These are phyloP conservation scores for Apamea sordens DNA, from an alignment of 2,888 invertebrate species.

Conservation along the genomic window DNA sequence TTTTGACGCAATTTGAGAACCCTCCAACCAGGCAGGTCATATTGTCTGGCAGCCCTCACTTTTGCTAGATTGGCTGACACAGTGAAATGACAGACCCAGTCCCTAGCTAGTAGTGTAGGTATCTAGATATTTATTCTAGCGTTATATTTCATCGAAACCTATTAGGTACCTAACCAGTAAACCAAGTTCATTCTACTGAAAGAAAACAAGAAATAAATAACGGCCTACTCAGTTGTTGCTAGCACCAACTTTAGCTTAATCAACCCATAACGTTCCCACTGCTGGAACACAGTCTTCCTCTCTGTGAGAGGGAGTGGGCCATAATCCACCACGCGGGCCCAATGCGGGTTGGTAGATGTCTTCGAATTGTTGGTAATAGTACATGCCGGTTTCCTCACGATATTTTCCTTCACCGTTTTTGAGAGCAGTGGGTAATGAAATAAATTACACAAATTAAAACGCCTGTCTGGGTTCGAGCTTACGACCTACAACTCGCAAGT, in stretches of 20 bases:
- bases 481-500: no score
- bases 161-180: not conserved
- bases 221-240: not conserved
- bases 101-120: not conserved
- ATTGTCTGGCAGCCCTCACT: constrained; percentile 12
- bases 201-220: not conserved
- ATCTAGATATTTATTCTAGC: not conserved
- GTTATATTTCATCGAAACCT: not conserved
- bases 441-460: not conserved
- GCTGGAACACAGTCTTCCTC: no score
- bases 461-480: no score
- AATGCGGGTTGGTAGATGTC: not conserved
- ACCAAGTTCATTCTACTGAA: not conserved
- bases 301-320: no score
- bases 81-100: constrained; percentile 1
- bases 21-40: not conserved
- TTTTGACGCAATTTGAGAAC: constrained; percentile 12
- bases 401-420: not conserved
- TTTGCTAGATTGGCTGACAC: constrained; percentile 15
- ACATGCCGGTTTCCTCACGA: not conserved
- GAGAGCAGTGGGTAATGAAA: not conserved
- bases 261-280: no score
- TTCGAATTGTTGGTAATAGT: not conserved
- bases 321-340: no score
- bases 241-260: no score